Base-by-base conservation (phyloP, 2,113 vertebrate genomes). In the Seriola rivoliana region DNA sequence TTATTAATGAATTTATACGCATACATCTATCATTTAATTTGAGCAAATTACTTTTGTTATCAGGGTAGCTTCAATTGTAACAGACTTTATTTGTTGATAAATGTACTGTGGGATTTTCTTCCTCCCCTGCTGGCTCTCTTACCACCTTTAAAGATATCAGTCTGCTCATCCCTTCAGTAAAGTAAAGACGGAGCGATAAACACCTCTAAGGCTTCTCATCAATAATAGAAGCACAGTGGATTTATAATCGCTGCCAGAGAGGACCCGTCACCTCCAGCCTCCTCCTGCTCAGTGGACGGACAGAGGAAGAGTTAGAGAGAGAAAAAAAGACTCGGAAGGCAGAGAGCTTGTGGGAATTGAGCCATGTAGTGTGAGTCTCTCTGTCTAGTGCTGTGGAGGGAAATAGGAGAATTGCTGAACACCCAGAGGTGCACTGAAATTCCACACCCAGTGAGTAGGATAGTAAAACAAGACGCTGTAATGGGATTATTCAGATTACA, bases 121-220 rank as follows among this genome's bases (percentile, higher is more conserved):
- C 19, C 64, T 77, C 85, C 78, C 80, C 77, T 65, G 69, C 54
- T 72, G 81, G 63, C 89, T 91, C 70, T 85, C 72, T 80, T n/a
- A 50, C 63, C 50, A 55, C 72, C 55, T 88, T 76, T 78, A 52
- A 65, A 89, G 74, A 78, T 80, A 90, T 86, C 89, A 36, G 78
- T 63, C 71, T 76, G 75, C 83, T 91, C 75, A 78, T 87, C 89
- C 82, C 79, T 73, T 78, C 73, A 74, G 73, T 77, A 65, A 84
- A 87, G 89, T 78, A 82, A 85, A 90, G 85, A 71, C 42, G 34
- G 44, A 81, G 75, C 8, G 77, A 91, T 81, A 90, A 89, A 91
- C 84, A 88, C 82, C 90, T 91, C 73, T 78, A 89, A 91, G 89
- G 85, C 89, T 90, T 85, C 86, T 89, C 88, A 90, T 91, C 87